These are phyloP conservation scores for Galendromus occidentalis DNA, from an alignment of 1,140 invertebrate species.

Conservation along the genomic window DNA sequence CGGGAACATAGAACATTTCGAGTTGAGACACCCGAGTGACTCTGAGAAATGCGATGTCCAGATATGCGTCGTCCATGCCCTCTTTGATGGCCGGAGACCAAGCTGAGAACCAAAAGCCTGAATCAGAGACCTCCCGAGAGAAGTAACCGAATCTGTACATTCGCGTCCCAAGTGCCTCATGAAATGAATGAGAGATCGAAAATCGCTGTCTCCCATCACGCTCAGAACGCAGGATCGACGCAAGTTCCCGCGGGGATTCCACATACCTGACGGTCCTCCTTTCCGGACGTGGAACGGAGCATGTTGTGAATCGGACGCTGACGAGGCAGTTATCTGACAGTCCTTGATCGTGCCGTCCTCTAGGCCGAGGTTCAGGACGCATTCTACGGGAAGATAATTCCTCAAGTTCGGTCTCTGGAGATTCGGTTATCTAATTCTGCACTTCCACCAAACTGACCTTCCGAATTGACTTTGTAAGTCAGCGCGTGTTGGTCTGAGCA, in stretches of 20 bases:
- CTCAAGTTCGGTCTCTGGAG: too few relatives aligned
- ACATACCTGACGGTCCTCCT: background rate
- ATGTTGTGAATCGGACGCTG: conserved; percentile 16
- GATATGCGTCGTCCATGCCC: conserved; percentile 17
- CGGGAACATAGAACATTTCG: conserved; percentile 14
- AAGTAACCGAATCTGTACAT: too few relatives aligned
- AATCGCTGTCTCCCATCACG: too few relatives aligned
- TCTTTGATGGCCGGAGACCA: conserved; percentile 18
- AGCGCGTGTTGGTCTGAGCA: conserved; percentile 16
- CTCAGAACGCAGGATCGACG: too few relatives aligned
- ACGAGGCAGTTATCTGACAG: conserved; percentile 20
- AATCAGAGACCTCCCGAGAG: too few relatives aligned
- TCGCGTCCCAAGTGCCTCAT: too few relatives aligned
- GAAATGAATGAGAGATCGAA: too few relatives aligned
- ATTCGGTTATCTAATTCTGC: background rate
- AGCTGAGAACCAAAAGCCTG: background rate
- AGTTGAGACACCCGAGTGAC: conserved; percentile 18
- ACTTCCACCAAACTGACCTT: conserved; percentile 15
- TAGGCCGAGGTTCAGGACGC: conserved; percentile 17
- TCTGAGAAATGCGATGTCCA: conserved; percentile 18
- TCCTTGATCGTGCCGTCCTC: conserved; percentile 15
- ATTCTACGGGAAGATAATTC: conserved; percentile 15
- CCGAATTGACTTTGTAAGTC: conserved; percentile 18
- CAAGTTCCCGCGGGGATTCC: too few relatives aligned
- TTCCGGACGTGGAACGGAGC: conserved; percentile 16